Conservation (phyloP, 2,113 vertebrate genomes). For the Oxyruncus cristatus region DNA sequence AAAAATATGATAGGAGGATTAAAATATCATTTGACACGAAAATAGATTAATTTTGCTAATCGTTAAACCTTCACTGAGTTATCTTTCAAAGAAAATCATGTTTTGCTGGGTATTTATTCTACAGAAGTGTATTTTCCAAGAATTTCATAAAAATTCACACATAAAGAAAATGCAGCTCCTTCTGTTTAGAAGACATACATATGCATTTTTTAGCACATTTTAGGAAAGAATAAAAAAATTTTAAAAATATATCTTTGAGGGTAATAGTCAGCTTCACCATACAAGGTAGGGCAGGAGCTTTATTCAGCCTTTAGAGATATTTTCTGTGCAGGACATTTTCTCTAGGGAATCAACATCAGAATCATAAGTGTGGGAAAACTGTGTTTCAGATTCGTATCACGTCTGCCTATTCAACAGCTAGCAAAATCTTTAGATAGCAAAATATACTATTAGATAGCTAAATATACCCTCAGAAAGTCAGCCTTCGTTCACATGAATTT, state of each 20-base stretch:
- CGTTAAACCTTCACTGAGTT: neutral
- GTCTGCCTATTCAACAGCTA: neutral
- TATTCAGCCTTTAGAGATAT: neutral
- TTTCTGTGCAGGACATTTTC: neutral
- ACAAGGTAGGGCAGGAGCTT: neutral
- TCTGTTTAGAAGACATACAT: neutral
- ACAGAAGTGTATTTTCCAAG: neutral
- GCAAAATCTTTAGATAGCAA: neutral
- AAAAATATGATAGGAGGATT: neutral
- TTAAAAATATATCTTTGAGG: neutral
- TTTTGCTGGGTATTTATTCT: neutral
- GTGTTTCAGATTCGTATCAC: neutral
- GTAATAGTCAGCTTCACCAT: neutral
- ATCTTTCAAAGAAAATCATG: neutral
- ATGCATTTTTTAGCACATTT: neutral
- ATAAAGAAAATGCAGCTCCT: neutral
- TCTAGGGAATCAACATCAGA: neutral
- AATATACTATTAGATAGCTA: neutral
- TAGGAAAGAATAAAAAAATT: accelerated
- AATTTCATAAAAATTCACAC: neutral
- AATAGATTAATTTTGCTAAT: neutral
- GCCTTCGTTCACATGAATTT: neutral
- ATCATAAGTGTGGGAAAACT: neutral
- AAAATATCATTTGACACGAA: neutral
- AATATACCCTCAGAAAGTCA: neutral